These are phyloP conservation scores for Spatulosminthurus flaviceps DNA, from an alignment of 2,888 invertebrate genomes.

Conservation along the genomic window DNA sequence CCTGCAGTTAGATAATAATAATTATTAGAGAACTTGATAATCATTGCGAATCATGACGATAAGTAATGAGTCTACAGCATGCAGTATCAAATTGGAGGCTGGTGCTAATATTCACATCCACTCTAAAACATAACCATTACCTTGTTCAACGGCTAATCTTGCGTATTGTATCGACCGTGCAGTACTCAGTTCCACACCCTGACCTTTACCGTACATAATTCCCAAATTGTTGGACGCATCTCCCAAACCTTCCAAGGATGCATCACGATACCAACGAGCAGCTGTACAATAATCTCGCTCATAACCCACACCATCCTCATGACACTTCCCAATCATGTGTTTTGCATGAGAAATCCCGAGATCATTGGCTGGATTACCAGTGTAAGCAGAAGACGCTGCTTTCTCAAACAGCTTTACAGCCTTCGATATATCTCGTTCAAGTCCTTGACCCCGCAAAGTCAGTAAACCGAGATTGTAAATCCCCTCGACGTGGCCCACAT, in stretches of 20 bases:
- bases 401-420: not conserved
- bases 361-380: not conserved
- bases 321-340: not conserved
- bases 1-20: too few relatives aligned
- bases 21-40: too few relatives aligned
- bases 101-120: too few relatives aligned
- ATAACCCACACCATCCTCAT: constrained; percentile 6
- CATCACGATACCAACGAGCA: not conserved
- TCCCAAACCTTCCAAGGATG: not conserved
- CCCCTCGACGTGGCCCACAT: constrained; percentile 50
- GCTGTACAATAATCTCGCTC: not conserved
- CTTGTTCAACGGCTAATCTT: not conserved
- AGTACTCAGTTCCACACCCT: not conserved
- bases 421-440: not conserved
- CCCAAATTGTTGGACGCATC: constrained; percentile 18
- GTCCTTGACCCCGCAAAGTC: constrained; percentile 46
- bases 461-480: constrained; percentile 49
- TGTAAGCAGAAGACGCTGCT: constrained; percentile 1
- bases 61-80: too few relatives aligned
- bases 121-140: too few relatives aligned
- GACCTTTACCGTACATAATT: not conserved
- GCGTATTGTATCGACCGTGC: not conserved
- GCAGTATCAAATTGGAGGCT: too few relatives aligned
- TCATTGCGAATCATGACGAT: too few relatives aligned
- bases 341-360: not conserved